Evolutionary conservation across 2,113 vertebrate species (phyloP), one percentile per base, ranked within the genome.

Genomic region (Tenrec ecaudatus): DNA sequence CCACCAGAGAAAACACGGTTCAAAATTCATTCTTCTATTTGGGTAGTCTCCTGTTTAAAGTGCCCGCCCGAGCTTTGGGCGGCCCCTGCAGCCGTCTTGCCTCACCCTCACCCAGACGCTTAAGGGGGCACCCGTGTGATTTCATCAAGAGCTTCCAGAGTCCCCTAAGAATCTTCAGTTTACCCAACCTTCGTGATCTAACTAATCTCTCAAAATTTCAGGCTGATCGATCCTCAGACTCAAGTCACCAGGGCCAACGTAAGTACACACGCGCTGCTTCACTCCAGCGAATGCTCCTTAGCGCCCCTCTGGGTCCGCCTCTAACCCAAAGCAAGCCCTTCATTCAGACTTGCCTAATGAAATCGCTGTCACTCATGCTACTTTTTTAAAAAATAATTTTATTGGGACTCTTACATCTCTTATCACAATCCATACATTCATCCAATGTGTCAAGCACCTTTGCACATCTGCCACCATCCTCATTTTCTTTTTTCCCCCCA

Each of bases 171-270:
- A 31, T 58, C 3, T 53, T 53, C 33, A 64, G 20, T 90, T n/a
- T 83, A 66, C 53, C n/a, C 77, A 82, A n/a, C n/a, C 19, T 85
- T 40, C 93, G 57, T 95, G 36, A 91, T 16, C 38, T 53, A 90
- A 71, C 71, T 25, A 69, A 81, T 83, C 64, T 92, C 57, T 62
- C 64, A 12, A 22, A 86, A 96, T 90, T 96, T 68, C 97, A 99
- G 99, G 97, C 98, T 99, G 97, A 99, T 99, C 95, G 99, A 99
- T 96, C 99, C 99, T 92, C 99, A 99, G 96, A 99, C 99, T 38
- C 99, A 99, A 98, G 99, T 99, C 60, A 99, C 99, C 33, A 98
- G 98, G 97, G 98, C 98, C 97, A 99, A 97, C 4, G 99, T 99
- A 98, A 99, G 99, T 99, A 96, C 64, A 79, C 38, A 40, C 58